Evolutionary conservation across 2,888 invertebrate species (phyloP).

Genomic region (Zootermopsis nevadensis): DNA sequence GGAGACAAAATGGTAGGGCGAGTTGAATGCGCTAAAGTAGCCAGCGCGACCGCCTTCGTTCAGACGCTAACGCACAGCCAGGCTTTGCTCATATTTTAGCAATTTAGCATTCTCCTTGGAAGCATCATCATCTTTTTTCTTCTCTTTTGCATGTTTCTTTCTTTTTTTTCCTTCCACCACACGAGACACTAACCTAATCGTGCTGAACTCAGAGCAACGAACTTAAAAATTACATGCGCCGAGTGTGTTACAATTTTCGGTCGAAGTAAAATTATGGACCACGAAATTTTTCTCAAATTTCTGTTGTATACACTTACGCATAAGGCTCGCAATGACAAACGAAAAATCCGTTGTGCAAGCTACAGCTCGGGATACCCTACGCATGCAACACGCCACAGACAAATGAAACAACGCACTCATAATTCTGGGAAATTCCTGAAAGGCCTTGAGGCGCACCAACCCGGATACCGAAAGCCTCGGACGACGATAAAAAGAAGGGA

Average conservation of each 20-base stretch:
- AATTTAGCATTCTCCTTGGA: neutral
- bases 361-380: neutral
- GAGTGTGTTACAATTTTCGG: neutral
- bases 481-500: neutral
- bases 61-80: neutral
- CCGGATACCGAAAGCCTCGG: slow-evolving; percentile 39
- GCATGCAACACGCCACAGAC: slow-evolving; percentile 17
- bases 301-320: slow-evolving; percentile 1
- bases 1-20: too few relatives aligned
- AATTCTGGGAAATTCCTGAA: slow-evolving; percentile 46
- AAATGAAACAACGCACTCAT: slow-evolving; percentile 39
- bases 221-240: neutral
- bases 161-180: neutral
- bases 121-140: neutral
- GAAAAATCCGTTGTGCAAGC: neutral
- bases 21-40: too few relatives aligned
- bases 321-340: neutral
- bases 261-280: neutral
- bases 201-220: neutral
- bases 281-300: neutral
- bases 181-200: neutral
- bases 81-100: neutral
- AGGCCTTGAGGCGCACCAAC: slow-evolving; percentile 49
- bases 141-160: too few relatives aligned
- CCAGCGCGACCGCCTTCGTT: neutral